phyloP scores from a whole-genome alignment of 2,888 invertebrate species.

The Yponomeuta sedellus region DNA sequence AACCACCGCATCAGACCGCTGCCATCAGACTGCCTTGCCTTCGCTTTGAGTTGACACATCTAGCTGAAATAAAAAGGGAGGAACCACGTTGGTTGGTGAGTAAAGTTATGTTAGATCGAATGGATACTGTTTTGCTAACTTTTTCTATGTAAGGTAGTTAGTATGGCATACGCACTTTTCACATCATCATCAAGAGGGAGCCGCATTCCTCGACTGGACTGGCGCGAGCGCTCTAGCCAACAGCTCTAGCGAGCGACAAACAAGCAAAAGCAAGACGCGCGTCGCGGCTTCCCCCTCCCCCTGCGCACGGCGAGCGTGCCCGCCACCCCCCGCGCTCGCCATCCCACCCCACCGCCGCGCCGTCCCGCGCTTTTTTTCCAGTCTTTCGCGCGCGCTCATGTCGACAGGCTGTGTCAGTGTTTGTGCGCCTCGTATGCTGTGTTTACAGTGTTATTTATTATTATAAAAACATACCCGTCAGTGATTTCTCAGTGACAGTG shows the following conservation, averaged over 20 bases:
- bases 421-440: conserved; percentile 44
- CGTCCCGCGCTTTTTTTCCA: conserved; percentile 28
- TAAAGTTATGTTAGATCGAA: too few relatives aligned
- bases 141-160: too few relatives aligned
- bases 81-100: background rate
- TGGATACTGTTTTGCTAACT: too few relatives aligned
- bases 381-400: conserved; percentile 66
- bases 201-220: conserved; percentile 3
- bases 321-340: conserved; percentile 30
- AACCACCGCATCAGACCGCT: too few relatives aligned
- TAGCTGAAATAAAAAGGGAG: background rate
- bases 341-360: background rate
- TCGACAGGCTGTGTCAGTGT: conserved; percentile 37
- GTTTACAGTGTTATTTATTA: conserved; percentile 60
- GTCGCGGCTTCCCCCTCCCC: conserved; percentile 16
- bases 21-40: background rate
- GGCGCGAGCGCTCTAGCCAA: background rate
- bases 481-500: conserved; percentile 53
- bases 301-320: background rate
- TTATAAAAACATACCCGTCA: conserved; percentile 43
- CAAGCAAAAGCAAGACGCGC: conserved; percentile 17
- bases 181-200: too few relatives aligned
- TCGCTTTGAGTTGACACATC: background rate
- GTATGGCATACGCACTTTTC: too few relatives aligned
- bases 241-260: background rate